Conservation (phyloP, 2,888 invertebrate species). For the Ceriagrion tenellum region DNA sequence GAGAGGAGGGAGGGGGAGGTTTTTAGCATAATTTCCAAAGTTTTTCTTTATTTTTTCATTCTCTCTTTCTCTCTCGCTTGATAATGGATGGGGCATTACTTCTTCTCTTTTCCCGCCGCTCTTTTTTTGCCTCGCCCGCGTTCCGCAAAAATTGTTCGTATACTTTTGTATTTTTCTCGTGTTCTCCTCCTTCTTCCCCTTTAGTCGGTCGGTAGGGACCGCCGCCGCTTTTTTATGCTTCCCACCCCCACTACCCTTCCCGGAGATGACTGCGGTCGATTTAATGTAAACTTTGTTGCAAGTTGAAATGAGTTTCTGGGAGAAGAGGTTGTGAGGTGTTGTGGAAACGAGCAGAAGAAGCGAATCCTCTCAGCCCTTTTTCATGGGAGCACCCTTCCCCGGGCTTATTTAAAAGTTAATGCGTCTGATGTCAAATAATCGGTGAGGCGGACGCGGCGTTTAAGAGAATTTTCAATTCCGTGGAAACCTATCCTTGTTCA, state of each 20-base stretch:
- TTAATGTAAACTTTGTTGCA: conserved; percentile 30
- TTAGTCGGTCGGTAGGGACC: background rate
- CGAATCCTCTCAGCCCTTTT: background rate
- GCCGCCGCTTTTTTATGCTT: background rate
- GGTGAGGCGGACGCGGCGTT: background rate
- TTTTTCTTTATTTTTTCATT: background rate
- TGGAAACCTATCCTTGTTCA: background rate
- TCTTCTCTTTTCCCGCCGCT: background rate
- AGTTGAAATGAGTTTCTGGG: conserved; percentile 10
- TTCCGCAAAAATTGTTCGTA: background rate
- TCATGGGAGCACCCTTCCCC: background rate
- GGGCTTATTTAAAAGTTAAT: background rate
- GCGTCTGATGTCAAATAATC: background rate
- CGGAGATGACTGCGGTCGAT: conserved; percentile 15
- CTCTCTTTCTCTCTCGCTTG: background rate
- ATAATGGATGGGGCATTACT: background rate
- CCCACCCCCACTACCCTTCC: background rate
- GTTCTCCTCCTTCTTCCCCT: background rate
- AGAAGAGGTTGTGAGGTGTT: background rate
- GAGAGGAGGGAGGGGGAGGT: background rate
- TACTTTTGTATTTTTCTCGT: conserved; percentile 7
- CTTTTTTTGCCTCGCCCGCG: background rate
- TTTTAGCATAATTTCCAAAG: conserved; percentile 19
- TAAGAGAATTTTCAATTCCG: background rate
- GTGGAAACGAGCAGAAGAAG: conserved; percentile 16